Evolutionary conservation across 2,888 invertebrate species (phyloP), one percentile per base, ranked within the genome.

Genomic region (Pollenia griseotomentosa): DNA sequence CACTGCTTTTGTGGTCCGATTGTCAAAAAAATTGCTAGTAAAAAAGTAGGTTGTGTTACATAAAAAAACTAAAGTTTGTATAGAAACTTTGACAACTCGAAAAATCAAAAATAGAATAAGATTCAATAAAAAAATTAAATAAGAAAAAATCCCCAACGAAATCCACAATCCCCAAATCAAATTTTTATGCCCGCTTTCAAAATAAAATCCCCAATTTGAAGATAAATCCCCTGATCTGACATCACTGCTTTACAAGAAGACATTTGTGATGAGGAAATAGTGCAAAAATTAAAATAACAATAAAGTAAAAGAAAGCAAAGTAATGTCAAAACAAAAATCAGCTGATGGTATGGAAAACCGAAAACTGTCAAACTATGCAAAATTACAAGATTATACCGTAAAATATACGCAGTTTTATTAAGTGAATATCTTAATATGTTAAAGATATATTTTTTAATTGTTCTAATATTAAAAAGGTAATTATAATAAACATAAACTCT

Each of bases 371-470:
- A 40, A 33, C 9, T 46, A 55, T n/a, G 12, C 12, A 1, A 12
- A 44, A 53, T 61, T 74, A 61, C 53, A 79, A 48, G 44, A 68
- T 19, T 79, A 78, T 83, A 84, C 84, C 44, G 84, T 84, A 79
- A 79, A 74, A 53, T 48, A 12, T 16, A 55, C 2, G 10, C 3
- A 8, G 61, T 59, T 79, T 40, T 10, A 10, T 9, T 4, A 6
- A n/a, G 5, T 2, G 9, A 14, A 23, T 23, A n/a, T 73, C 19
- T 4, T 44, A 2, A 44, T 16, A 12, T 33, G 12, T 12, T 23
- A 33, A 6, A 57, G 6, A n/a, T 57, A 57, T 14, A 59, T 6
- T 0, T n/a, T 42, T 4, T 42, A 23, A 3, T 33, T 59, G 23
- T 7, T 40, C 10, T 11, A 14, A 6, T 33, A 33, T 5, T 42